phyloP scores from a whole-genome alignment of 2,888 invertebrate genomes.

The Altica lythri region DNA sequence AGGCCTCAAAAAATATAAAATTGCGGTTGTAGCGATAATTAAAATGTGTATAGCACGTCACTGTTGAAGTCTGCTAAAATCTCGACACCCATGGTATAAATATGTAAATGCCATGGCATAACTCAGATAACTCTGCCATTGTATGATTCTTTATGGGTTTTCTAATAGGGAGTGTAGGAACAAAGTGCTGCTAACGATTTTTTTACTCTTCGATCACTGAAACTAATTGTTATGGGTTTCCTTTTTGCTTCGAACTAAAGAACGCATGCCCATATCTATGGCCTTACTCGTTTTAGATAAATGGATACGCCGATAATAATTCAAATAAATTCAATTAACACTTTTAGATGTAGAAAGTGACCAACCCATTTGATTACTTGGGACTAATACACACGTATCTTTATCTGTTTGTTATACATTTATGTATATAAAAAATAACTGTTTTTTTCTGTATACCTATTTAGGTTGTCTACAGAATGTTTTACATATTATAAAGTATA shows the following conservation, averaged over 20 bases:
- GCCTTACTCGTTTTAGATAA: constrained; percentile 18
- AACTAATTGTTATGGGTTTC: constrained; percentile 32
- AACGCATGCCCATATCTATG: constrained; percentile 9
- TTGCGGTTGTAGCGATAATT: not conserved
- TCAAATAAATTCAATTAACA: constrained; percentile 29
- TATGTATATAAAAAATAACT: no score
- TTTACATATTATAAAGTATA: no score
- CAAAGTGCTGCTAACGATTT: constrained; percentile 27
- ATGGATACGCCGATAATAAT: constrained; percentile 21
- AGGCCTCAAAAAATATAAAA: no score
- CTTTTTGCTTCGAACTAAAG: constrained; percentile 18
- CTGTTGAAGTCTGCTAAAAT: constrained; percentile 19
- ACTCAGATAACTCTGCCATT: constrained; percentile 34
- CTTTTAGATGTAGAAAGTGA: constrained; percentile 16
- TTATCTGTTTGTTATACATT: not conserved
- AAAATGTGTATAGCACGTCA: no score
- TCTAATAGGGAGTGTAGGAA: constrained; percentile 35
- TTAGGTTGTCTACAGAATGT: no score
- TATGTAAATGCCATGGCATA: constrained; percentile 33
- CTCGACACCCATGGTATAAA: constrained; percentile 32
- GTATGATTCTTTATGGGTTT: constrained; percentile 34
- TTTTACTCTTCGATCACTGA: constrained; percentile 26
- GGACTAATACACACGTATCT: not conserved
- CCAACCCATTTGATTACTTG: constrained; percentile 8
- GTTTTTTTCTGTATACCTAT: no score